These are phyloP conservation scores for Mola mola DNA, from an alignment of 2,113 vertebrate species.

Conservation along the genomic window DNA sequence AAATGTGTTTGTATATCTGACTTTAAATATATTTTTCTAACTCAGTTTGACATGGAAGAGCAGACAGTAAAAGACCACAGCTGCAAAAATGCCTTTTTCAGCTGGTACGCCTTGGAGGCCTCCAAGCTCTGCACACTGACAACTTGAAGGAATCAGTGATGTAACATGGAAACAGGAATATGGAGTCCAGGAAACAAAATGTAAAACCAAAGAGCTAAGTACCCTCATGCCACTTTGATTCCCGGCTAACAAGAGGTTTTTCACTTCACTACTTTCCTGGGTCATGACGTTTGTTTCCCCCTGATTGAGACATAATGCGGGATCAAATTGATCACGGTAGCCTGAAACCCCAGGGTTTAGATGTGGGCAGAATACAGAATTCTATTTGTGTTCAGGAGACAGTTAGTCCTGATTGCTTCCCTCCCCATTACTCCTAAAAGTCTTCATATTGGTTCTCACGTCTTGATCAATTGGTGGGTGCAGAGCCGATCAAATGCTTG, in stretches of 20 bases:
- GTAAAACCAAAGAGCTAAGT: no score
- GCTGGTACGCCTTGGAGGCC: no score
- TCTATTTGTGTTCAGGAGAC: constrained; percentile 40
- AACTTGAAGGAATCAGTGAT: no score
- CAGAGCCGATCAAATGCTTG: neutral
- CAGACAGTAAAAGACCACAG: neutral
- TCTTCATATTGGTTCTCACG: constrained; percentile 12
- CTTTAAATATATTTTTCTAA: neutral
- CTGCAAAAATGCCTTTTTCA: no score
- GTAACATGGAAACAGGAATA: no score
- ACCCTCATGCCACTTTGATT: no score
- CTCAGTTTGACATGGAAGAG: constrained; percentile 15
- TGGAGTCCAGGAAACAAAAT: no score
- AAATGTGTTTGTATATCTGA: neutral
- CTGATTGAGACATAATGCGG: constrained; percentile 26
- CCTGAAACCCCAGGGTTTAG: constrained; percentile 16
- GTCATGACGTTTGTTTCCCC: constrained; percentile 29
- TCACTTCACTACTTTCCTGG: neutral
- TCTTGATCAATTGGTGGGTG: constrained; percentile 35
- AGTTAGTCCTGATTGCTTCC: constrained; percentile 51
- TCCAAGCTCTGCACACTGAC: no score
- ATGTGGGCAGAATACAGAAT: constrained; percentile 33
- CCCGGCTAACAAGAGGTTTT: neutral
- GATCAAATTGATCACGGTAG: constrained; percentile 23
- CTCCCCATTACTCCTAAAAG: constrained; percentile 30